A percentile compares a stretch with the other conserved stretches of the same genome.
These are phyloP conservation scores for Lymantria monacha DNA, from an alignment of 2,888 invertebrate genomes.

Conservation along the genomic window DNA sequence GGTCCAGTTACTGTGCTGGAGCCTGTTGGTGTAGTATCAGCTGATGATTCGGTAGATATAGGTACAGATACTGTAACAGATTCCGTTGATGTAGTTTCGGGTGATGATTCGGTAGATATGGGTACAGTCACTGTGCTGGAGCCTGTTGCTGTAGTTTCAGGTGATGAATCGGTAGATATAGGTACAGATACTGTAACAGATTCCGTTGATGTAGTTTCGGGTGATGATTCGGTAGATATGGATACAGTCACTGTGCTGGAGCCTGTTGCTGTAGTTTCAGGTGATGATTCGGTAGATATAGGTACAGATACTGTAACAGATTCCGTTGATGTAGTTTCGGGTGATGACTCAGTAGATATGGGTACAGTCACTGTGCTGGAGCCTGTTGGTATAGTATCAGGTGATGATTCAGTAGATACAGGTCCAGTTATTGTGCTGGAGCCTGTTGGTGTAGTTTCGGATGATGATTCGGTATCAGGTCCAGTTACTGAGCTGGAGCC, in stretches of 20 bases:
- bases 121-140: not conserved
- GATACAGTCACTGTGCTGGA: not conserved
- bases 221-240: not conserved
- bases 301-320: not conserved
- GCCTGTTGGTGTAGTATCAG: not conserved
- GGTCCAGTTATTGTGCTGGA: slow-evolving; percentile 1
- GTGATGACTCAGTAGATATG: not conserved
- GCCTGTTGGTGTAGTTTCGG: slow-evolving; percentile 1
- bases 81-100: not conserved
- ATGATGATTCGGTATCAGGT: not conserved
- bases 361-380: not conserved
- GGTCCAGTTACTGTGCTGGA: not conserved
- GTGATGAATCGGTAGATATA: not conserved
- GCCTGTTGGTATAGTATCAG: not conserved
- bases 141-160: not conserved
- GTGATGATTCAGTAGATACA: not conserved
- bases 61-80: not conserved
- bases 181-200: not conserved
- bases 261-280: not conserved
- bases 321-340: not conserved
- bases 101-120: not conserved
- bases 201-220: not conserved
- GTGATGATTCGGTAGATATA: not conserved
- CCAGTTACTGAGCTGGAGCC: slow-evolving; percentile 5
- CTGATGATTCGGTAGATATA: not conserved